Conservation (phyloP, 2,113 vertebrate species). For the Leuciscus idus region DNA sequence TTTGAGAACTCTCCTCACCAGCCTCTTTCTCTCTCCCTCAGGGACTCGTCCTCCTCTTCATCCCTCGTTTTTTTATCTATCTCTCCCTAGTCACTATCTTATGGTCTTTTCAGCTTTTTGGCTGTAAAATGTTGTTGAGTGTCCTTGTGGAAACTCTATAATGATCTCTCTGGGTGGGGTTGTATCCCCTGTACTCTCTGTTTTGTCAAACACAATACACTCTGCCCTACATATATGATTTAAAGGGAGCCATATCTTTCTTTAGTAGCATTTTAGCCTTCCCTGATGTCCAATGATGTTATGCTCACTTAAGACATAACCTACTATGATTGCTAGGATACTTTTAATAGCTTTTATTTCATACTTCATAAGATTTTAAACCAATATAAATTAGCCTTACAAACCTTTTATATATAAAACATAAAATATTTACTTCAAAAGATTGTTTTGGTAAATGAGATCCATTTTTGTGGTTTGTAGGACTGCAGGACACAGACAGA, state of each 20-base stretch:
- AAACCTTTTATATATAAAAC: too few relatives aligned
- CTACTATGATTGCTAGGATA: too few relatives aligned
- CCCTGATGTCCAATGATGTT: too few relatives aligned
- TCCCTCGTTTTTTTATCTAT: not conserved
- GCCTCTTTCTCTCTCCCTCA: not conserved
- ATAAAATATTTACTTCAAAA: too few relatives aligned
- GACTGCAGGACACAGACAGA: too few relatives aligned
- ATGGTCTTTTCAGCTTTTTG: slow-evolving; percentile 17
- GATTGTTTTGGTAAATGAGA: too few relatives aligned
- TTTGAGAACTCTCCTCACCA: slow-evolving; percentile 50
- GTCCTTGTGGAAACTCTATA: slow-evolving; percentile 18
- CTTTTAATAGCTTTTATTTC: too few relatives aligned
- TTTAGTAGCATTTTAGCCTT: too few relatives aligned
- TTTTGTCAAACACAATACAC: not conserved
- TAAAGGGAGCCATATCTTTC: not conserved
- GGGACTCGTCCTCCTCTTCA: not conserved
- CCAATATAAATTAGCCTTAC: too few relatives aligned
- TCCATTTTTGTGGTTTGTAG: too few relatives aligned
- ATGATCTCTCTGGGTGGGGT: slow-evolving; percentile 8
- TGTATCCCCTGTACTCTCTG: not conserved
- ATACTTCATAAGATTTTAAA: too few relatives aligned
- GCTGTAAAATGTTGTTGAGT: slow-evolving; percentile 22
- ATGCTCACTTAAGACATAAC: too few relatives aligned
- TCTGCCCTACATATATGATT: not conserved
- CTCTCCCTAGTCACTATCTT: not conserved